Evolutionary conservation across 2,888 invertebrate species (phyloP), one percentile per base, ranked within the genome.

Genomic region (Microplitis deprimator): DNA sequence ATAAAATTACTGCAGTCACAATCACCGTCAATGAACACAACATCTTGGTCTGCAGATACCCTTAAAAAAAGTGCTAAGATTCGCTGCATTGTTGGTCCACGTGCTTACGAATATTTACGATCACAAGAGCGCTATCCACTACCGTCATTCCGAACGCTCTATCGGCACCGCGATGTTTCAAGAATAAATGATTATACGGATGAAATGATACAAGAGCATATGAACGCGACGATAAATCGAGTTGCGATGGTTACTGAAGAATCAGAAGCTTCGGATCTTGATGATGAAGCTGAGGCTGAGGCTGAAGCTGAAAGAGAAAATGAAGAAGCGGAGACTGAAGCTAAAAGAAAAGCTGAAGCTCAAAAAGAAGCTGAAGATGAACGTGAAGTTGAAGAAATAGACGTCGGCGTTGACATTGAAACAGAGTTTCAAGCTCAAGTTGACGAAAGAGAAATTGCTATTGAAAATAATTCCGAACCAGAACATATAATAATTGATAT

Each of bases 171-270:
- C 10, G 62, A 71, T 16, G 39, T 71, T 17, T 71, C 71, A 1
- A 61, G 61, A 62, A 39, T 71, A 6, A 71, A 71, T 39, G 71
- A 71, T 16, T 71, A 71, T 8, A 71, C 71, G 6, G 71, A 71
- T 10, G 71, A 71, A 62, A 71, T 71, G 40, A 71, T 71, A 39
- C 61, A 62, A 17, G 71, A 71, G 8, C 71, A 71, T 39, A 62
- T 71, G 62, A 62, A 71, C 61, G 29, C 39, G 10, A 71, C 71
- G 5, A 71, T 71, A n/a, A 62, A 71, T 40, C 39, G 61, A 10
- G 71, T 62, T 8, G 71, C 71, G 8, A 61, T 61, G 40, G 38
- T 38, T 0, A 61, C 71, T 2, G 61, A 71, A 8, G 61, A 71
- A 39, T 61, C 61, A 13, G 61, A 71, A 10, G 16, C 38, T n/a